phyloP scores from a whole-genome alignment of 2,888 invertebrate species.

The Cephus rjabovi region DNA sequence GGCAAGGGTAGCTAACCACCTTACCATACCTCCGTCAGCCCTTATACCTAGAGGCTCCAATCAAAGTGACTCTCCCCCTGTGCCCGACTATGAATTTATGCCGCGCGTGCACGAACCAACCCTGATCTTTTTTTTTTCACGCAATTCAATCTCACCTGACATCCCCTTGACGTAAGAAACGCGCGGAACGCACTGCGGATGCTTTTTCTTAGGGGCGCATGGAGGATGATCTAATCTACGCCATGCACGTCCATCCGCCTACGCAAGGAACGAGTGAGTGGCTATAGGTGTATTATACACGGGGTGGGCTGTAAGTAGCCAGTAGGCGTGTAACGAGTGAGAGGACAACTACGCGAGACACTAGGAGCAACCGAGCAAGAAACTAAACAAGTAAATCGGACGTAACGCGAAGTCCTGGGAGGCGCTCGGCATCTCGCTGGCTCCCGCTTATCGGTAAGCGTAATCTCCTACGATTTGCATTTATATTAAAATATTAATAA shows the following conservation, averaged over 20 bases:
- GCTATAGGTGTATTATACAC: neutral
- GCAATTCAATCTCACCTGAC: neutral
- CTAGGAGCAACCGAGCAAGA: neutral
- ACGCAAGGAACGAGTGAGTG: neutral
- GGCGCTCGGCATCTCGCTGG: neutral
- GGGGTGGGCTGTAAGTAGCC: neutral
- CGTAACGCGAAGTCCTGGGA: neutral
- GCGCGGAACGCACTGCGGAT: neutral
- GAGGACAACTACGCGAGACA: too few species aligned
- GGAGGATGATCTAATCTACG: neutral
- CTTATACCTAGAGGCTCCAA: constrained; percentile 14
- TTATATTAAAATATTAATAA: constrained; percentile 61
- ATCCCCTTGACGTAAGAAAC: neutral
- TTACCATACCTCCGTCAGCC: constrained; percentile 23
- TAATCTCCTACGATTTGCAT: constrained; percentile 60
- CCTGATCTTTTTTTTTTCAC: constrained; percentile 6
- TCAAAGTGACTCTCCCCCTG: constrained; percentile 32
- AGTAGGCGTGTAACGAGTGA: too few species aligned
- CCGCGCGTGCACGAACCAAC: constrained; percentile 39
- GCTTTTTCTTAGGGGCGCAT: neutral
- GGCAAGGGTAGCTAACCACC: constrained; percentile 7
- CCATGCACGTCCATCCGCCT: neutral
- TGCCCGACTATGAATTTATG: constrained; percentile 39
- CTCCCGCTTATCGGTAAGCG: constrained; percentile 44
- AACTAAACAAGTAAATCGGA: neutral